Base-by-base conservation (phyloP, 1,140 invertebrate genomes). In the Octopus bimaculoides region DNA sequence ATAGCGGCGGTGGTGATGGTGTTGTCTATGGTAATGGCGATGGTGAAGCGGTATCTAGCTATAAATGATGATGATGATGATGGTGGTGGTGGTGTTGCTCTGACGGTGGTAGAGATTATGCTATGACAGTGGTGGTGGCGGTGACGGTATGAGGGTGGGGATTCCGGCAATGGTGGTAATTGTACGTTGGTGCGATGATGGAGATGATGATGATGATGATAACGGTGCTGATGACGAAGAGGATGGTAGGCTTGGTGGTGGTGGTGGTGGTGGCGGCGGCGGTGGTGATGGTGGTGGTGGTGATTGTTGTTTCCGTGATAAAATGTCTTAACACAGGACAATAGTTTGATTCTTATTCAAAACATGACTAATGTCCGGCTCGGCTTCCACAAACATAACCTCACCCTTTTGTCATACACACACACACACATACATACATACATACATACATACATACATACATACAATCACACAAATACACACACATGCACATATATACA, bases 311-410 rank as follows among this genome's bases (percentile, higher is more conserved):
- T 41, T 41, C 3, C 26, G 3, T 41, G 26, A 41, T 41, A 3
- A 41, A 3, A 41, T 41, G 3, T 41, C 26, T 41, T 41, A 41
- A 1, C 26, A 41, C 26, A 41, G 26, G 26, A 41, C 26, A 41
- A 41, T 41, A 41, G 3, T 41, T 41, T 41, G 26, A 41, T 41
- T 41, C 26, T 41, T 20, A 69, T 69, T 20, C 66, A n/a, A 75
- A 52, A 17, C 75, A 76, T 76, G 17, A 76, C 52, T 41, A 76
- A n/a, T 41, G 52, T 76, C 41, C 17, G 17, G 17, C 17, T 76
- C 75, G 4, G 17, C 75, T n/a, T 76, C 75, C 17, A n/a, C 75
- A 76, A n/a, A 17, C 17, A n/a, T 41, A 76, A n/a, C 75, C 17
- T 76, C 75, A 76, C 52, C 75, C 17, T 76, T 41, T n/a, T 76